Base-by-base conservation (phyloP, 2,797 vertebrate species). In the Hyperoplus lanceolatus region DNA sequence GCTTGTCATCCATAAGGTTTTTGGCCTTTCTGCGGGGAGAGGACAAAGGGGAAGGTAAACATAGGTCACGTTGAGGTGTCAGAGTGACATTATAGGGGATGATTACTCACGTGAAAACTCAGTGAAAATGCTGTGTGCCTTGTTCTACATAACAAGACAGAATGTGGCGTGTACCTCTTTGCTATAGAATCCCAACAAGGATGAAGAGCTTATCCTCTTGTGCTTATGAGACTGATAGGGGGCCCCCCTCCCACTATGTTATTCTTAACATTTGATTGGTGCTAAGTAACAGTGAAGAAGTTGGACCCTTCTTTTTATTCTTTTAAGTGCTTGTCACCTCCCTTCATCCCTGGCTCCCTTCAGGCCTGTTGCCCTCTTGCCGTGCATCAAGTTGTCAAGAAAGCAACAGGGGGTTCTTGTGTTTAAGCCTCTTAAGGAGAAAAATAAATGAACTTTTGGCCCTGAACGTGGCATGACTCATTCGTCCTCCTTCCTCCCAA, bases 161-260 rank as follows among this genome's bases (percentile, higher is more conserved):
- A 87, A 87, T 84, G 74, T 64, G 41, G 63, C 69, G 61, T 85
- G 77, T 75, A 86, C 79, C 53, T 73, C 73, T 77, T 86, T 82
- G 88, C 75, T 80, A 81, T 84, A 77, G 75, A 81, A 88, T 82
- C 3, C 29, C 65, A 69, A 15, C 11, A 4, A 50, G 79, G 83
- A 90, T 87, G 82, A 92, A 87, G 82, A 71, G 68, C 64, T 86
- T 86, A 89, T 89, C 88, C 81, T 81, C 83, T 83, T 84, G 84
- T 87, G 81, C 78, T 29, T 59, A 78, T 83, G 81, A 87, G 84
- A 89, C 87, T 87, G 82, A 87, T 89, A 66, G 82, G 41, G 71
- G 29, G 29, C 29, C 29, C 29, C 29, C 29, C 29, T 29, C 29
- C 29, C 36, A 66, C 55, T 21, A 43, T 70, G 66, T 63, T 83